A percentile compares a stretch with the other conserved stretches of the same genome.
These are phyloP conservation scores for Aporophyla lueneburgensis DNA, from an alignment of 2,888 invertebrate genomes.

Conservation along the genomic window DNA sequence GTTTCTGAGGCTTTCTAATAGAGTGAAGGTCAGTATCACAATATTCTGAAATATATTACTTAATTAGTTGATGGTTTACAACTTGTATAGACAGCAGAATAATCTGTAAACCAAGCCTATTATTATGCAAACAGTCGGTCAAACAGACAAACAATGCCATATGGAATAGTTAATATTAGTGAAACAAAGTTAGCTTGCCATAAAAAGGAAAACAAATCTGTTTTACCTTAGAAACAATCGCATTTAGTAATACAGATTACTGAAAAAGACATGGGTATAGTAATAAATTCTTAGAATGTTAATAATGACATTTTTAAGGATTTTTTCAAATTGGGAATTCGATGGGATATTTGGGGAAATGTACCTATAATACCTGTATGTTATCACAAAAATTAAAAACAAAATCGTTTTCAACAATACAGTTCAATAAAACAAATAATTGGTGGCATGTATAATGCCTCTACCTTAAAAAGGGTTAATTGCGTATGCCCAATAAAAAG, in stretches of 20 bases:
- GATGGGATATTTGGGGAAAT: too few species aligned
- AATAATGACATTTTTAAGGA: too few species aligned
- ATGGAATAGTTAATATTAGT: background rate
- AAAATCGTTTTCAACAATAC: too few species aligned
- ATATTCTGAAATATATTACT: background rate
- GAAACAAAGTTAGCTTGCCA: background rate
- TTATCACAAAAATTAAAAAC: too few species aligned
- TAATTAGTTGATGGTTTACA: background rate
- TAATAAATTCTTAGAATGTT: too few species aligned
- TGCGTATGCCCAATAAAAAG: background rate
- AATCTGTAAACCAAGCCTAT: background rate
- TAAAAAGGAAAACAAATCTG: background rate
- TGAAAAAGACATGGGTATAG: too few species aligned
- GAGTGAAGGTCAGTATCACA: constrained; percentile 94
- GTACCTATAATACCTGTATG: too few species aligned
- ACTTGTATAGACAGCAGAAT: background rate
- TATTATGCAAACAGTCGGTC: constrained; percentile 4
- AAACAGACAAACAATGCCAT: background rate
- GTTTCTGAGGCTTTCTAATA: constrained; percentile 98
- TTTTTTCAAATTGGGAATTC: too few species aligned
- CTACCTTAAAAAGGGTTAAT: too few species aligned
- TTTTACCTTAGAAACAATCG: background rate
- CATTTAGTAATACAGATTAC: background rate
- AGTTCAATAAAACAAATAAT: too few species aligned
- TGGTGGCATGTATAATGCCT: too few species aligned